phyloP scores from a whole-genome alignment of 2,888 invertebrate genomes.

The Matsumyia berberina region DNA sequence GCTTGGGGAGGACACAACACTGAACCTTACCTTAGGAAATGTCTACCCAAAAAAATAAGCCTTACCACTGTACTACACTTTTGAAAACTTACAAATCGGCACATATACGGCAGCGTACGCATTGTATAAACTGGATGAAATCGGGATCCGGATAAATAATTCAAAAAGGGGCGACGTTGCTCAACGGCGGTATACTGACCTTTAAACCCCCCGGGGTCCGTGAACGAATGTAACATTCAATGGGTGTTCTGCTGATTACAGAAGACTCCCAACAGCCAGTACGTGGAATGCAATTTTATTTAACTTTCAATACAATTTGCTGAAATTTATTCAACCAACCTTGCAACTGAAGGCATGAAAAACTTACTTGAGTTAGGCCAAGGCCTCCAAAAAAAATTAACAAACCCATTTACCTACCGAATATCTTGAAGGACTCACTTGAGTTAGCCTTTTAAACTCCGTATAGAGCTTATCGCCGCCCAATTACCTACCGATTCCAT shows the following conservation, averaged over 20 bases:
- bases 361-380: conserved; percentile 58
- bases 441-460: conserved; percentile 3
- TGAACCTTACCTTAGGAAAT: conserved; percentile 45
- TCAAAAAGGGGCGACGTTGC: conserved; percentile 46
- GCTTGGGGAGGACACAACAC: background rate
- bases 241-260: conserved; percentile 45
- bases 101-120: conserved; percentile 9
- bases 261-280: conserved; percentile 33
- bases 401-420: conserved; percentile 43
- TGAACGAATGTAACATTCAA: conserved; percentile 35
- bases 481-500: conserved; percentile 63
- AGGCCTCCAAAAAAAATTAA: conserved; percentile 9
- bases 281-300: conserved; percentile 45
- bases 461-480: conserved; percentile 8
- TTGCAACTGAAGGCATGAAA: conserved; percentile 49
- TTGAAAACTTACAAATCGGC: conserved; percentile 55
- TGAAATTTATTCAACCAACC: conserved; percentile 50
- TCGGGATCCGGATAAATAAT: background rate
- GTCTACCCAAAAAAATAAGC: background rate
- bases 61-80: conserved; percentile 20
- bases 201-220: conserved; percentile 41
- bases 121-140: conserved; percentile 10
- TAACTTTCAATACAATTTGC: conserved; percentile 9
- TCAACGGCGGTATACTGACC: conserved; percentile 66
- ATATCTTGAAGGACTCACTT: conserved; percentile 18